phyloP scores from a whole-genome alignment of 2,113 vertebrate genomes.

The Verasper variegatus region DNA sequence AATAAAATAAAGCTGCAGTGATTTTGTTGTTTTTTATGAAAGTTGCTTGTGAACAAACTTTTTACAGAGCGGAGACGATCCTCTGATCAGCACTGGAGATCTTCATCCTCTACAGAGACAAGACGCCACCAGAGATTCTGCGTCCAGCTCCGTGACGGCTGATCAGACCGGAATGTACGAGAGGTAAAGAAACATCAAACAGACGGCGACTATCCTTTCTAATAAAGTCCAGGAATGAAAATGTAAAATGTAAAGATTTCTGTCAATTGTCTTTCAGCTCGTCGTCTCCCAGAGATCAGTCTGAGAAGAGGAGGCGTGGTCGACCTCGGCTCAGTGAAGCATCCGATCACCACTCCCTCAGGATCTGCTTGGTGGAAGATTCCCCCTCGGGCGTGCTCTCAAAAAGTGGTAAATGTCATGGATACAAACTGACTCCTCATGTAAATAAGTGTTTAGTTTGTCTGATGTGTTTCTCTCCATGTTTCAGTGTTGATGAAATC shows the following conservation, averaged over 20 bases:
- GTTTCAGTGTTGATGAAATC: slow-evolving; percentile 9
- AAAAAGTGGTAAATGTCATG: neutral
- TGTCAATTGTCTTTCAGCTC: too few relatives aligned
- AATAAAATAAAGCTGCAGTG: too few relatives aligned
- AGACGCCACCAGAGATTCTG: neutral
- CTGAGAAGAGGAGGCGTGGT: slow-evolving; percentile 12
- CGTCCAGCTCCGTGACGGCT: neutral
- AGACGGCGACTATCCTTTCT: too few relatives aligned
- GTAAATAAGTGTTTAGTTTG: too few relatives aligned
- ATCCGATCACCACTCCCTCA: slow-evolving; percentile 7
- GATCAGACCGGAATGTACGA: neutral
- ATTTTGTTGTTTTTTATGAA: too few relatives aligned
- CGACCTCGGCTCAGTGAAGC: slow-evolving; percentile 9
- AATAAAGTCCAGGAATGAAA: neutral
- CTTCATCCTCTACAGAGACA: neutral
- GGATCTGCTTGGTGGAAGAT: slow-evolving; percentile 28
- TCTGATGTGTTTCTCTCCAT: neutral
- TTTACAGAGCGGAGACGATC: neutral
- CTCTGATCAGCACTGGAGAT: neutral
- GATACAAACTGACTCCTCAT: neutral
- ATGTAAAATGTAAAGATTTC: neutral
- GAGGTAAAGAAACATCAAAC: neutral
- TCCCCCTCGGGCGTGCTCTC: neutral
- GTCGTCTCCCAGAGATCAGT: neutral
- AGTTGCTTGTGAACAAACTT: neutral